Evolutionary conservation across 2,888 invertebrate species (phyloP), one percentile per base, ranked within the genome.

Genomic region (Drosophila ustulata): DNA sequence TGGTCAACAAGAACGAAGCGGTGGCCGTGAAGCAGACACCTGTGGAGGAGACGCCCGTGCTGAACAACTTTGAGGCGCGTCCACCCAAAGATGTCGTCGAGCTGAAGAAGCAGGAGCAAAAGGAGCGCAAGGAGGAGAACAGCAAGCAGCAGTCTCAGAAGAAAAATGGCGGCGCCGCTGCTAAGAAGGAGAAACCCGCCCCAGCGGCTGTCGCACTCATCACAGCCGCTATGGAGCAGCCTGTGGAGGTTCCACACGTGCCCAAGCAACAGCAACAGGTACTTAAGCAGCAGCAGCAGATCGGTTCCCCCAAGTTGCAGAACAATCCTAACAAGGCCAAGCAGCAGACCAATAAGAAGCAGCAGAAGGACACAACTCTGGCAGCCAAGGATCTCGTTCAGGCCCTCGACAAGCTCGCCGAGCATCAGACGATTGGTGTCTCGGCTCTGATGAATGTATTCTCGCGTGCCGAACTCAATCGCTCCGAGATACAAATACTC

Each of bases 401-500:
- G 45, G 90, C 90, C 0, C 65, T 92, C 37, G 91, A 92, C 84
- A 87, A 92, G 94, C 95, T 95, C 26, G 95, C 95, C 53, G 95
- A 95, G 81, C 94, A 94, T 84, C 95, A 96, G 88, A 95, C 95
- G 51, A 94, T 96, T 79, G 95, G 94, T 71, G 95, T 96, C 28
- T 94, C 94, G 61, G 93, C 96, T 77, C 89, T 96, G 72, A 94
- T 96, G 91, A 94, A 96, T 34, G 94, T 96, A 52, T 95, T 98
- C 70, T 95, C 96, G 79, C 96, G 96, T 82, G 96, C 97, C 71
- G 95, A 96, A 79, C 94, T 98, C 51, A 96, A 96, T 75, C 96
- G 97, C 82, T 95, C 95, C 65, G 98, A 98, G 93, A 96, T 97
- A 80, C 98, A 98, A 93, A 95, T 96, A 79, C 94, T 98, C 63